Percentiles rank a stretch among this genome's conserved stretches.
These are phyloP conservation scores for Corythaeola cristata DNA, from an alignment of 2,113 vertebrate species.

Conservation along the genomic window DNA sequence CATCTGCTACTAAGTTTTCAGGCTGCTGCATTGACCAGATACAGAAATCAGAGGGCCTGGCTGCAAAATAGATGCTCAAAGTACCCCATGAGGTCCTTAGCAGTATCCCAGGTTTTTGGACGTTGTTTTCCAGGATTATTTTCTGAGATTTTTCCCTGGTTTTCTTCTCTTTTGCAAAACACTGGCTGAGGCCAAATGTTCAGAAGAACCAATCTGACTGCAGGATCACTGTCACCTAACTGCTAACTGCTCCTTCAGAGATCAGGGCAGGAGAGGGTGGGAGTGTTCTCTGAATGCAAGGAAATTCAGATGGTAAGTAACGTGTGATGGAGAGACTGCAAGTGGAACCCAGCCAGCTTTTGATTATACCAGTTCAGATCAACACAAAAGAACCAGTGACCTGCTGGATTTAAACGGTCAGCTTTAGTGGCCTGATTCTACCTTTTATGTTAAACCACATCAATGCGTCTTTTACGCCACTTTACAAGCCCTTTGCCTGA, in stretches of 20 bases:
- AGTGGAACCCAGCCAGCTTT: slow-evolving; percentile 47
- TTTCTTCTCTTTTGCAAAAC: background rate
- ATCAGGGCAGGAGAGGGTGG: background rate
- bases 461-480: background rate
- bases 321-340: background rate
- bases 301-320: slow-evolving; percentile 40
- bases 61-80: background rate
- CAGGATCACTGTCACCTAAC: background rate
- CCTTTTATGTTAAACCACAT: slow-evolving; percentile 34
- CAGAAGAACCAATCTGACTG: background rate
- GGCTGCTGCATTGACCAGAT: background rate
- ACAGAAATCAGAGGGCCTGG: background rate
- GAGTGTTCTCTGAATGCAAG: slow-evolving; percentile 6
- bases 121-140: background rate
- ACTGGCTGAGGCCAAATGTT: background rate
- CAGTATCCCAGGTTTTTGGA: background rate
- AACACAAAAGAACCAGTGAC: slow-evolving; percentile 46
- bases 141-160: rapidly evolving
- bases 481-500: slow-evolving; percentile 32
- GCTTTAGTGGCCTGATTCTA: slow-evolving; percentile 29
- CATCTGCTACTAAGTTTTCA: background rate
- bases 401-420: slow-evolving; percentile 52
- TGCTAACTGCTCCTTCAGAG: slow-evolving; percentile 15
- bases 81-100: background rate
- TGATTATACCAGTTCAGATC: slow-evolving; percentile 55